Percentiles rank a stretch among this genome's conserved stretches.
These are phyloP conservation scores for Microcebus tavaratra DNA, from an alignment of 2,113 vertebrate genomes.

Conservation along the genomic window DNA sequence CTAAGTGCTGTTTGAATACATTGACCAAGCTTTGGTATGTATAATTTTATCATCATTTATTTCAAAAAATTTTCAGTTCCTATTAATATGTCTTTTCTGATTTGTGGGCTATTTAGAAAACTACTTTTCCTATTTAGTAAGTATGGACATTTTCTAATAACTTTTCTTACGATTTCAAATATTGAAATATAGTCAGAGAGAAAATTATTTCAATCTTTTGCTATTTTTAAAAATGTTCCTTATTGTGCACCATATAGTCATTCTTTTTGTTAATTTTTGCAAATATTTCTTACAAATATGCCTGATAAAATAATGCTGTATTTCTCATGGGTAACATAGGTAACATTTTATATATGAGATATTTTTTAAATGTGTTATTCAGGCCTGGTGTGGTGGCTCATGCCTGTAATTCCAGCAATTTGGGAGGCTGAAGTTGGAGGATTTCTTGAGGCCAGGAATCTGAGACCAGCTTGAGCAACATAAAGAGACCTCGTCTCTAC, in stretches of 20 bases:
- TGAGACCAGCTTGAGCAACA: too few species aligned
- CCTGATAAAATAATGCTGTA: not conserved
- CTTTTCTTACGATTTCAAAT: constrained; percentile 7
- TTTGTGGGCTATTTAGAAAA: not conserved
- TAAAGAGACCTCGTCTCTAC: too few species aligned
- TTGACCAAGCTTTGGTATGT: not conserved
- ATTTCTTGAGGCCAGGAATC: too few species aligned
- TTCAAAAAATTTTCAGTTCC: not conserved
- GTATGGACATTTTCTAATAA: not conserved
- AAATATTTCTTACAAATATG: not conserved
- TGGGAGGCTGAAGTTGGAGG: too few species aligned
- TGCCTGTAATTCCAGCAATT: too few species aligned
- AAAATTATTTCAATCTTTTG: not conserved
- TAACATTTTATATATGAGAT: not conserved
- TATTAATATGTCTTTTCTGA: not conserved
- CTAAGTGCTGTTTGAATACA: not conserved
- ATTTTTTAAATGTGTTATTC: too few species aligned
- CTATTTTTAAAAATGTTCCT: not conserved
- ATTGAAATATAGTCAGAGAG: not conserved
- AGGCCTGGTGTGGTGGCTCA: too few species aligned
- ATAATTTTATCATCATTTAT: not conserved
- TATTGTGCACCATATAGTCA: not conserved
- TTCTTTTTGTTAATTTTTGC: not conserved
- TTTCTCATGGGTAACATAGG: not conserved
- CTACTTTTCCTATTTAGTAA: not conserved